Percentiles rank a stretch among this genome's conserved stretches.
phyloP scores from a whole-genome alignment of 2,113 vertebrate genomes.

The Anarhynchus alexandrinus region DNA sequence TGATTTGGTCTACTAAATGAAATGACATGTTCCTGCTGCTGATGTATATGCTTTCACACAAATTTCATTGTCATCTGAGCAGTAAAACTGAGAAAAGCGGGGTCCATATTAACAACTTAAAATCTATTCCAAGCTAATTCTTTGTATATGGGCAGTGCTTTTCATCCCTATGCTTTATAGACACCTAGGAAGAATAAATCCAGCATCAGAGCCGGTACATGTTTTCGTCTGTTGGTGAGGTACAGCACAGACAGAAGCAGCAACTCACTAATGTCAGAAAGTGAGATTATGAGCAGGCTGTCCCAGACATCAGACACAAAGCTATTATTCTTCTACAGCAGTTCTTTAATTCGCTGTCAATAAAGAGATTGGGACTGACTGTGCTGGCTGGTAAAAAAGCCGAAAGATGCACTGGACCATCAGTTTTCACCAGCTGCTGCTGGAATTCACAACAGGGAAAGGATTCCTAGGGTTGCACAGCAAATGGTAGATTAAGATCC shows the following conservation, averaged over 20 bases:
- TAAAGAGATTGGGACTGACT: neutral
- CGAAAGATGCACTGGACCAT: neutral
- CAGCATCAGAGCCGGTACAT: neutral
- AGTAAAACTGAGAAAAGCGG: neutral
- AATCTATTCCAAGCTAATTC: neutral
- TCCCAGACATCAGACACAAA: neutral
- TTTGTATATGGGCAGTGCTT: neutral
- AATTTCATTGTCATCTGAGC: neutral
- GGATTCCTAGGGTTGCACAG: neutral
- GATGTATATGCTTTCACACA: neutral
- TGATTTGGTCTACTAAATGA: neutral
- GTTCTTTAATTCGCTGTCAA: neutral
- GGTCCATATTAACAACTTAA: neutral
- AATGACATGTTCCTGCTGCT: neutral
- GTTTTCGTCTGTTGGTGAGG: neutral
- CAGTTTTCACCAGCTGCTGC: neutral
- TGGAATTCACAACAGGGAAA: neutral
- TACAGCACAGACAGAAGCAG: neutral
- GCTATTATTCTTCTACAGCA: neutral
- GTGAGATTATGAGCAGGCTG: neutral
- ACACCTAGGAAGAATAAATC: neutral
- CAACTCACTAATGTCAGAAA: neutral
- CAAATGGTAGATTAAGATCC: neutral
- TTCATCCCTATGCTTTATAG: neutral
- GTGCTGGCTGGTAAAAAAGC: neutral